Percentiles rank a stretch among this genome's conserved stretches.
These are phyloP conservation scores for Apaloderma vittatum DNA, from an alignment of 2,113 vertebrate species.

Conservation along the genomic window DNA sequence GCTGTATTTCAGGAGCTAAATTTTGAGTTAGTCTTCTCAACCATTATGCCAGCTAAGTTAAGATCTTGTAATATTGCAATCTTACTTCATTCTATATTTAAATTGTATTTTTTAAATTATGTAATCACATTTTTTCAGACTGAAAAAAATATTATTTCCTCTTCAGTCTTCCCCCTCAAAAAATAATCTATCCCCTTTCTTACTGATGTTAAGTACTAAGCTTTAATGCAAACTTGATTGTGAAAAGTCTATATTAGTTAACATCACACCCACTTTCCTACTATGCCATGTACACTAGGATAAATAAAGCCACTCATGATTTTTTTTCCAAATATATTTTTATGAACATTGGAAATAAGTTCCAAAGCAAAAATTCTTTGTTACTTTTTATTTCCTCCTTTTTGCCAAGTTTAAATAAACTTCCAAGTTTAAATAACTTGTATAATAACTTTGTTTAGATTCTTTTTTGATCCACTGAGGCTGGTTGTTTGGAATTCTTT, in stretches of 20 bases:
- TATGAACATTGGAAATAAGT: background rate
- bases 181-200: background rate
- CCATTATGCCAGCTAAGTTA: background rate
- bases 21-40: background rate
- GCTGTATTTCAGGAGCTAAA: background rate
- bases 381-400: background rate
- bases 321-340: background rate
- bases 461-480: background rate
- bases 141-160: background rate
- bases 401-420: background rate
- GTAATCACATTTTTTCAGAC: accelerated
- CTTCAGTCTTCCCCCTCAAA: background rate
- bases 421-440: background rate
- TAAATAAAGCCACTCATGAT: background rate
- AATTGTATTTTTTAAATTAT: background rate
- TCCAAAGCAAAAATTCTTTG: background rate
- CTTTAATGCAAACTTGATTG: background rate
- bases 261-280: background rate
- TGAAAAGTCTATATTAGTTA: background rate
- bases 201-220: background rate
- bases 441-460: background rate
- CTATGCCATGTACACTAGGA: accelerated
- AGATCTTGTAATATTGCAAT: background rate
- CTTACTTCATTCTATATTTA: background rate
- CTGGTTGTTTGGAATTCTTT: background rate